These are phyloP conservation scores for Serripes groenlandicus DNA, from an alignment of 2,888 invertebrate species.

Conservation along the genomic window DNA sequence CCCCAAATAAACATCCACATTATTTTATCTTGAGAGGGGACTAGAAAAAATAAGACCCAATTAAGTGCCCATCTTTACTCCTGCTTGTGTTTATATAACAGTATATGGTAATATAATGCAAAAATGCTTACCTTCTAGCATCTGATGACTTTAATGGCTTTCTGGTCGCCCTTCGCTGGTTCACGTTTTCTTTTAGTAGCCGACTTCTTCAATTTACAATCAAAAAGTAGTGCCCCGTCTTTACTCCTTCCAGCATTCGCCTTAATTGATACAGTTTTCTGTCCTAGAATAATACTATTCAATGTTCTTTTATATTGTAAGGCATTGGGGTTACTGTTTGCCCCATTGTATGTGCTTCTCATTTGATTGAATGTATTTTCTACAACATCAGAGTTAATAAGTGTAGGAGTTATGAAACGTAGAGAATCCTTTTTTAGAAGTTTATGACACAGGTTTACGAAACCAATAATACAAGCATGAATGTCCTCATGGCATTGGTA, in stretches of 20 bases:
- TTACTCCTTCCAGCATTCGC: conserved; percentile 57
- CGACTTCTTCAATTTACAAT: too few relatives aligned
- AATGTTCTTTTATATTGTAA: conserved; percentile 47
- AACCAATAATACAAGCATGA: conserved; percentile 54
- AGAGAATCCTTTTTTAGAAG: neutral
- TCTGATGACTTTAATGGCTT: too few relatives aligned
- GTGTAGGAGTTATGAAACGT: conserved; percentile 44
- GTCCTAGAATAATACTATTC: conserved; percentile 56
- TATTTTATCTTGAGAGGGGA: too few relatives aligned
- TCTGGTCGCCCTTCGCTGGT: too few relatives aligned
- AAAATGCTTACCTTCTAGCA: too few relatives aligned
- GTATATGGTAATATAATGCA: too few relatives aligned
- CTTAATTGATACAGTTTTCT: conserved; percentile 51
- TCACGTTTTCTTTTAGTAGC: neutral
- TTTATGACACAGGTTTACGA: conserved; percentile 42
- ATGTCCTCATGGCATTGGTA: conserved; percentile 61
- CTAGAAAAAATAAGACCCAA: too few relatives aligned
- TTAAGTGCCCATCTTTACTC: too few relatives aligned
- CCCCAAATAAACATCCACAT: too few relatives aligned
- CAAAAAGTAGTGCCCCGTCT: conserved; percentile 35
- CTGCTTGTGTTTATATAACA: too few relatives aligned
- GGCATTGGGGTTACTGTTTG: conserved; percentile 61
- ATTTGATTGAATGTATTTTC: conserved; percentile 66
- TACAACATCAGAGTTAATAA: conserved; percentile 62
- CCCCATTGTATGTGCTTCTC: conserved; percentile 60